These are phyloP conservation scores for Calameuta pallipes DNA, from an alignment of 2,888 invertebrate genomes.

Conservation along the genomic window DNA sequence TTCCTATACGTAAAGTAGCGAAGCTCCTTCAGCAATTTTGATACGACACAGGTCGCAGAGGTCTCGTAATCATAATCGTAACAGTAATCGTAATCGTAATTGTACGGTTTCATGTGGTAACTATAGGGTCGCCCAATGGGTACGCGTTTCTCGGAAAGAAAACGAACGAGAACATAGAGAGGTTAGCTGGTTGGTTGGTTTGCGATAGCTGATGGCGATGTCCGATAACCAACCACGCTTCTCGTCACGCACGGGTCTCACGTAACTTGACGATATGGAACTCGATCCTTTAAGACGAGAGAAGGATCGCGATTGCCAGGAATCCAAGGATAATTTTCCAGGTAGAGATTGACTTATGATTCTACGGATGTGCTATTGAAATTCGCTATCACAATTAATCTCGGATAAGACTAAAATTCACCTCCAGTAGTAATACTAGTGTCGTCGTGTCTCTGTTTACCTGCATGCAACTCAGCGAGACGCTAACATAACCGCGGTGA, in stretches of 20 bases:
- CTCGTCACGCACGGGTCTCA: conserved; percentile 48
- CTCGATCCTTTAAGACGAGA: conserved; percentile 27
- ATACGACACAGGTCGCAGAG: background rate
- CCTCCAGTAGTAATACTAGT: no score
- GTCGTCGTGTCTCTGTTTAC: background rate
- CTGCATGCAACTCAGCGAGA: background rate
- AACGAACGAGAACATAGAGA: background rate
- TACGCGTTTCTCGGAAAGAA: background rate
- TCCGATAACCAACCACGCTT: conserved; percentile 38
- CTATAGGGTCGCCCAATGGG: background rate
- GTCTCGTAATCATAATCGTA: background rate
- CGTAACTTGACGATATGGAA: conserved; percentile 39
- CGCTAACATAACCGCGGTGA: background rate
- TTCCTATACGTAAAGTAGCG: background rate
- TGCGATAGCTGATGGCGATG: conserved; percentile 40
- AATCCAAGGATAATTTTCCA: background rate
- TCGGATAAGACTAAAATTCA: no score
- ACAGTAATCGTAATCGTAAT: background rate
- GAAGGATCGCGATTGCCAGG: background rate
- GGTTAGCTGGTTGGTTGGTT: conserved; percentile 20
- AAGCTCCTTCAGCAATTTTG: background rate
- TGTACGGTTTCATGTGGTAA: background rate
- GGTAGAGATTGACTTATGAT: background rate
- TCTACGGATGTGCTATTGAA: background rate
- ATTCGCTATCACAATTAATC: background rate